These are phyloP conservation scores for Dipodomys merriami DNA, from an alignment of 2,113 vertebrate species.

Conservation along the genomic window DNA sequence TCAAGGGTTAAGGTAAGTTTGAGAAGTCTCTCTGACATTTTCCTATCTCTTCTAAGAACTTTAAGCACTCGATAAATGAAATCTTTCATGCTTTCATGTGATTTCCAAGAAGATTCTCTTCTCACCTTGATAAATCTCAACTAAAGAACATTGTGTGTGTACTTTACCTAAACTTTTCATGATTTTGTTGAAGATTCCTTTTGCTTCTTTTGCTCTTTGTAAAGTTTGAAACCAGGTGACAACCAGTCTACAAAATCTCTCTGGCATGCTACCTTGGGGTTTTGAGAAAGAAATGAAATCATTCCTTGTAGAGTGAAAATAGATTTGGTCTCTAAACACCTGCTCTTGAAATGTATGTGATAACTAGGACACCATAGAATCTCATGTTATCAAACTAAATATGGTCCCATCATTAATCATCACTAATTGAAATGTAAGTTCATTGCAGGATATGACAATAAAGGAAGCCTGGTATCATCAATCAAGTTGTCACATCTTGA, in stretches of 20 bases:
- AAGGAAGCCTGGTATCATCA: background rate
- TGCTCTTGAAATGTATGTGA: background rate
- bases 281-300: conserved; percentile 19
- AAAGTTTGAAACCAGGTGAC: background rate
- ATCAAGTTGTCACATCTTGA: background rate
- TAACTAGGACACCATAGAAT: background rate
- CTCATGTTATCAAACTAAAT: background rate
- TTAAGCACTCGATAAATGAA: conserved; percentile 37
- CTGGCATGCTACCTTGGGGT: background rate
- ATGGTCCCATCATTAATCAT: background rate
- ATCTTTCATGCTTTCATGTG: background rate
- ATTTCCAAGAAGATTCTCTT: background rate
- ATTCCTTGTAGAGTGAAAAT: conserved; percentile 40
- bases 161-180: background rate
- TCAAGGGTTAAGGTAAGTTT: background rate
- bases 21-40: conserved; percentile 4
- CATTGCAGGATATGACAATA: background rate
- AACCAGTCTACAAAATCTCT: background rate
- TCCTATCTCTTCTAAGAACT: background rate
- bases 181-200: background rate
- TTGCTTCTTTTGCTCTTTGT: background rate
- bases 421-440: conserved; percentile 8
- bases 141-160: background rate
- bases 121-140: background rate
- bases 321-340: background rate